Evolutionary conservation across 2,797 vertebrate species (phyloP), one percentile per base, ranked within the genome.

Genomic region (Aplochiton taeniatus): DNA sequence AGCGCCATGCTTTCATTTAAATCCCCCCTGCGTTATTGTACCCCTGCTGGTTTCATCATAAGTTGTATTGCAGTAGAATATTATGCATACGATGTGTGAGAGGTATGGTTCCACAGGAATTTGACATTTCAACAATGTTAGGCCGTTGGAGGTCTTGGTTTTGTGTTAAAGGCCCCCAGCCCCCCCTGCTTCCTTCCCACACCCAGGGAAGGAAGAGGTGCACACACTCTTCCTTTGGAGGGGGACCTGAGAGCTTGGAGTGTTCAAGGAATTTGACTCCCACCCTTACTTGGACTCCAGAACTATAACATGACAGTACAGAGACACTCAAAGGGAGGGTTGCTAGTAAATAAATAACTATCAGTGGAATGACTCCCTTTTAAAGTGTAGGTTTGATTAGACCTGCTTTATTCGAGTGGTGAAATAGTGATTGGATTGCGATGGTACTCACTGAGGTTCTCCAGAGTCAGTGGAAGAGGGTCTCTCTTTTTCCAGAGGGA

Each of bases 401-500:
- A 6, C 31, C 31, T 2, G 31, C 2, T 31, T 31, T 6, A 31
- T 31, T 20, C n/a, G 16, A 58, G 16, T 10, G 16, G 46, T 46
- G 17, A 50, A 51, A 74, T 0, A 60, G 17, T 4, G 43, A 9
- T 1, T 50, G 11, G 50, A 42, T 1, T 7, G 4, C 59, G 0
- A 11, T 9, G 14, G 59, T 67, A 94, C 96, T 94, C 83, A 98
- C 97, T 91, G 84, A 8, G 94, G 93, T 61, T 97, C 95, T 41
- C 92, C 77, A 11, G 95, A 89, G 64, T 96, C 97, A 0, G 92
- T 91, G 0, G 94, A 95, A 73, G 93, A 91, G 17, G 93, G 95
- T 65, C 94, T 94, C 74, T 98, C 95, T 75, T 95, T 95, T 31
- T 95, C 95, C 0, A 94, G 93, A 0, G 94, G 91, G 77, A 94